A percentile compares a stretch with the other conserved stretches of the same genome.
phyloP scores from a whole-genome alignment of 1,140 invertebrate genomes.

The Drosophila triauraria region DNA sequence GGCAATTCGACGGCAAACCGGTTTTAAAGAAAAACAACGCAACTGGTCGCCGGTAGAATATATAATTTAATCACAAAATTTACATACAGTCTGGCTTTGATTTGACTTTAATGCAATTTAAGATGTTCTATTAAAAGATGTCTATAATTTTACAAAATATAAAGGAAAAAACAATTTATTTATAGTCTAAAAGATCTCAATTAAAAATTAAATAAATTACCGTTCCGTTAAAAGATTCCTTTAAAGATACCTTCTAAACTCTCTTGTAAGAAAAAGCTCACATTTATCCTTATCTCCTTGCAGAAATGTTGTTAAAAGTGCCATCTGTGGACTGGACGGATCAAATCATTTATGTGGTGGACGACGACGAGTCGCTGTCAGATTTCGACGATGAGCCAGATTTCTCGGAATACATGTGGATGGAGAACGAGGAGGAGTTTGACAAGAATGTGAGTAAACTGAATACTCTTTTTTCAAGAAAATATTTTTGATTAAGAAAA shows the following conservation, averaged over 20 bases:
- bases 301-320: slow-evolving; percentile 80
- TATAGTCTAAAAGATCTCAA: too few relatives aligned
- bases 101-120: not conserved
- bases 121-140: not conserved
- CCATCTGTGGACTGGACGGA: slow-evolving; percentile 84
- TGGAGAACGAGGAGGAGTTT: slow-evolving; percentile 96
- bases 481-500: not conserved
- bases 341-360: slow-evolving; percentile 84
- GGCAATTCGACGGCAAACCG: slow-evolving; percentile 52
- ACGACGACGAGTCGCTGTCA: slow-evolving; percentile 86
- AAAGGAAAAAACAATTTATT: not conserved
- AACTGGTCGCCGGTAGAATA: slow-evolving; percentile 57
- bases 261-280: too few relatives aligned
- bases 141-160: not conserved
- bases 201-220: too few relatives aligned
- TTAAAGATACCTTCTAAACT: too few relatives aligned
- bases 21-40: slow-evolving; percentile 58
- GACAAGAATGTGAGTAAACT: slow-evolving; percentile 90
- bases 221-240: too few relatives aligned
- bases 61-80: slow-evolving; percentile 6
- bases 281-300: slow-evolving; percentile 6
- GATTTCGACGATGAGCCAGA: slow-evolving; percentile 87
- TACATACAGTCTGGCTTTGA: slow-evolving; percentile 11
- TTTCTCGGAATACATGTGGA: slow-evolving; percentile 96
- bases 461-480: not conserved